These are phyloP conservation scores for Eclectus roratus DNA, from an alignment of 2,113 vertebrate species.

Conservation along the genomic window DNA sequence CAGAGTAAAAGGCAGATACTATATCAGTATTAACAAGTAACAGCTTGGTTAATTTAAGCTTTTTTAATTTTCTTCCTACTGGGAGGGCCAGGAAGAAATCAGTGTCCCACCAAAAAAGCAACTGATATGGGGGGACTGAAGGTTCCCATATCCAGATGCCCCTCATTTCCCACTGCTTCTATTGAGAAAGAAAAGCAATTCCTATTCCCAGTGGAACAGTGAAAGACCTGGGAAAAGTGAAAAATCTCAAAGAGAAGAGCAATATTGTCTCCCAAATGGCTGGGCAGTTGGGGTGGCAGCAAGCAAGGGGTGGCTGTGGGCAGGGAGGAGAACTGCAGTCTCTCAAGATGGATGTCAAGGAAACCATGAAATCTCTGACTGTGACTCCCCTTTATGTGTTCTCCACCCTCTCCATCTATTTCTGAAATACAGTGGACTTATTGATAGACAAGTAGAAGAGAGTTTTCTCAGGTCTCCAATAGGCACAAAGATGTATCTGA, in stretches of 20 bases:
- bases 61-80: background rate
- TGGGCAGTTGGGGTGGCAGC: background rate
- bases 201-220: background rate
- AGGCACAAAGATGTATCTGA: background rate
- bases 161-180: background rate
- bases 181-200: background rate
- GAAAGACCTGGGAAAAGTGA: background rate
- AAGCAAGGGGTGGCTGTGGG: background rate
- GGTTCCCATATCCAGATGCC: background rate
- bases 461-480: background rate
- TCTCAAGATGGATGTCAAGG: background rate
- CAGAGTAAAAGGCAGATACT: background rate
- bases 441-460: background rate
- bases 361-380: background rate
- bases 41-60: background rate
- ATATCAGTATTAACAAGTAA: background rate
- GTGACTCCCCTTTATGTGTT: background rate
- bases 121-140: background rate
- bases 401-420: background rate
- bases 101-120: background rate
- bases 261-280: rapidly evolving
- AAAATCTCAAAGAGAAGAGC: background rate
- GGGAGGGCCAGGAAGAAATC: background rate
- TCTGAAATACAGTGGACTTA: background rate
- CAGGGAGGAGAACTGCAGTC: background rate